phyloP scores from a whole-genome alignment of 1,140 invertebrate genomes.

The Wasmannia auropunctata region DNA sequence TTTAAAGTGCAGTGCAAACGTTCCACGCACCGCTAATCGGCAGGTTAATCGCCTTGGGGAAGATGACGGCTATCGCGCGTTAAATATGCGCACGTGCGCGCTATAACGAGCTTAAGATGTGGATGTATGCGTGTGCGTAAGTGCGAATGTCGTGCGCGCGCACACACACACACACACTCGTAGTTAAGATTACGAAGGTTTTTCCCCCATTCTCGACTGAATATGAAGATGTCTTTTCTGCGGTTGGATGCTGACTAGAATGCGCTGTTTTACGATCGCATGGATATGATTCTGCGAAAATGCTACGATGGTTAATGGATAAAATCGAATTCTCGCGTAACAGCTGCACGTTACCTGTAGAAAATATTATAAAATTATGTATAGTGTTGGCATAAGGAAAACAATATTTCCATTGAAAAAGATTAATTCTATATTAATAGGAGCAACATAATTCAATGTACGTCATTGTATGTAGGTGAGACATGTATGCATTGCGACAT shows the following conservation, averaged over 20 bases:
- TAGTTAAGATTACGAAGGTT: conserved; percentile 6
- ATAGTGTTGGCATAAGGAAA: background rate
- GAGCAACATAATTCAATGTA: background rate
- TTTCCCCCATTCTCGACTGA: background rate
- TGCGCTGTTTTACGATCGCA: background rate
- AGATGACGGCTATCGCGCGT: conserved; percentile 23
- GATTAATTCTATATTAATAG: background rate
- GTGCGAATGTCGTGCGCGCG: background rate
- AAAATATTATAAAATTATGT: background rate
- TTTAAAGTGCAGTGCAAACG: background rate
- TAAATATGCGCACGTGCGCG: conserved; percentile 67
- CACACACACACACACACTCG: no score
- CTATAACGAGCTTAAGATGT: conserved; percentile 50
- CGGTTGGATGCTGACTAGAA: background rate
- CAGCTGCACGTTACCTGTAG: background rate
- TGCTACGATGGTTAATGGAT: background rate
- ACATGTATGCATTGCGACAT: background rate
- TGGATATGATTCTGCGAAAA: background rate
- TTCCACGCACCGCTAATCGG: background rate
- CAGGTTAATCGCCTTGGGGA: conserved; percentile 45
- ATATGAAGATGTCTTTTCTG: conserved; percentile 28
- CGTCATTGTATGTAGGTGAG: no score
- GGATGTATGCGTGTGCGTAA: background rate
- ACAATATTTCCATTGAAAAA: background rate
- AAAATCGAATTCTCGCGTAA: background rate